Evolutionary conservation across 2,113 vertebrate genomes (phyloP).

Genomic region (Hypomesus transpacificus): DNA sequence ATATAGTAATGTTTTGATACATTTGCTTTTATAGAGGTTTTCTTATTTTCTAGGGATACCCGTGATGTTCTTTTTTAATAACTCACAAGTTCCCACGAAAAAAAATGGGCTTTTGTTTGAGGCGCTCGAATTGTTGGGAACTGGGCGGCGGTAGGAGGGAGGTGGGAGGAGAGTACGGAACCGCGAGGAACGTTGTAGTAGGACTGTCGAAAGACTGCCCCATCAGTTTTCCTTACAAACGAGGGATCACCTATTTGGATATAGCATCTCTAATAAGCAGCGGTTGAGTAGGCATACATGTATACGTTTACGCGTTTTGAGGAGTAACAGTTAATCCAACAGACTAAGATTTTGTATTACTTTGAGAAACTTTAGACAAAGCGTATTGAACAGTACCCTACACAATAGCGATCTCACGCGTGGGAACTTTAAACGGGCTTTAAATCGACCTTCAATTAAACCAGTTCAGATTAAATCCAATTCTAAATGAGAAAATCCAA

Average conservation of each 20-base stretch:
- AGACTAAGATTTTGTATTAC: not conserved
- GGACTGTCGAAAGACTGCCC: slow-evolving; percentile 28
- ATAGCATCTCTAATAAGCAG: not conserved
- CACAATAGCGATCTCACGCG: too few relatives aligned
- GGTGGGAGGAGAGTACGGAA: slow-evolving; percentile 41
- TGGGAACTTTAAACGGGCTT: slow-evolving; percentile 54
- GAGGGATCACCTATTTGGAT: not conserved
- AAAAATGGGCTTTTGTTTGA: slow-evolving; percentile 57
- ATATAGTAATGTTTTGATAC: too few relatives aligned
- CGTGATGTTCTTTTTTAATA: not conserved
- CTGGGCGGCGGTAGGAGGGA: slow-evolving; percentile 31
- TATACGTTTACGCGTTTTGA: too few relatives aligned
- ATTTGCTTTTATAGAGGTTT: not conserved
- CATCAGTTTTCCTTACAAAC: slow-evolving; percentile 6
- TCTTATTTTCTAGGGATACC: slow-evolving; percentile 36
- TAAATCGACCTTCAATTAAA: slow-evolving; percentile 29
- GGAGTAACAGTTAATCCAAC: too few relatives aligned
- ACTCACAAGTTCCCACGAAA: slow-evolving; percentile 37
- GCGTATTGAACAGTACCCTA: not conserved
- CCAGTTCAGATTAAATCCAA: not conserved
- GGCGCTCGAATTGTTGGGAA: slow-evolving; percentile 32
- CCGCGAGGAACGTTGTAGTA: slow-evolving; percentile 19
- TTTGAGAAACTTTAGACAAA: slow-evolving; percentile 37
- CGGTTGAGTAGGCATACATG: too few relatives aligned
- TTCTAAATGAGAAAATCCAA: not conserved